Percentiles rank a stretch among this genome's conserved stretches.
Evolutionary conservation across 2,888 invertebrate genomes (phyloP).

Genomic region (Habrosyne pyritoides): DNA sequence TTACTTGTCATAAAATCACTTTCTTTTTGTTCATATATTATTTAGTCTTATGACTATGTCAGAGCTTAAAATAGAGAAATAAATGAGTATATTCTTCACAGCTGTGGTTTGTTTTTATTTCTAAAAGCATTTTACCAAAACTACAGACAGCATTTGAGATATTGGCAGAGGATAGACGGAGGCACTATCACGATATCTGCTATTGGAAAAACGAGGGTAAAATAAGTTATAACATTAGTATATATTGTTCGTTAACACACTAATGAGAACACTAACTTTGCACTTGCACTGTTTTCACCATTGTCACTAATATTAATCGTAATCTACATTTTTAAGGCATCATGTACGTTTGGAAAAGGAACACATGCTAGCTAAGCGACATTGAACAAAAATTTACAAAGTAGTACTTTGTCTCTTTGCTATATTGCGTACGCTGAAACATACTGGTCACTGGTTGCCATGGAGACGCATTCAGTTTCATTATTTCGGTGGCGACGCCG

Average conservation of each 20-base stretch:
- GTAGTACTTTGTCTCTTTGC: not conserved
- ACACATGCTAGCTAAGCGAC: not conserved
- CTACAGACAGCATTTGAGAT: slow-evolving; percentile 23
- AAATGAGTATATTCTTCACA: slow-evolving; percentile 77
- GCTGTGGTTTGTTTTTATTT: slow-evolving; percentile 76
- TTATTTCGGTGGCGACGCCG: no score
- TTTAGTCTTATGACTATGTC: slow-evolving; percentile 55
- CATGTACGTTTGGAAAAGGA: not conserved
- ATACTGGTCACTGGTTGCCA: not conserved
- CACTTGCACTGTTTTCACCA: not conserved
- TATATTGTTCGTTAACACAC: not conserved
- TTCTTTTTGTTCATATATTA: slow-evolving; percentile 53
- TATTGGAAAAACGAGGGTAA: not conserved
- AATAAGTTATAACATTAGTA: slow-evolving; percentile 1
- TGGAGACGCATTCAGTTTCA: not conserved
- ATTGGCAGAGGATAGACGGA: slow-evolving; percentile 12
- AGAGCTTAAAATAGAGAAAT: slow-evolving; percentile 68
- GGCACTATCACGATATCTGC: not conserved
- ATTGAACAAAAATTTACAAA: not conserved
- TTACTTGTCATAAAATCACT: slow-evolving; percentile 12
- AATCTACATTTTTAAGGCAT: not conserved
- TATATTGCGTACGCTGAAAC: not conserved
- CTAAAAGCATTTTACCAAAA: slow-evolving; percentile 36
- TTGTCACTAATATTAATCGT: not conserved
- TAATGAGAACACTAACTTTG: not conserved